A percentile compares a stretch with the other conserved stretches of the same genome.
Conservation (phyloP, 2,113 vertebrate species). For the Chionomys nivalis region DNA sequence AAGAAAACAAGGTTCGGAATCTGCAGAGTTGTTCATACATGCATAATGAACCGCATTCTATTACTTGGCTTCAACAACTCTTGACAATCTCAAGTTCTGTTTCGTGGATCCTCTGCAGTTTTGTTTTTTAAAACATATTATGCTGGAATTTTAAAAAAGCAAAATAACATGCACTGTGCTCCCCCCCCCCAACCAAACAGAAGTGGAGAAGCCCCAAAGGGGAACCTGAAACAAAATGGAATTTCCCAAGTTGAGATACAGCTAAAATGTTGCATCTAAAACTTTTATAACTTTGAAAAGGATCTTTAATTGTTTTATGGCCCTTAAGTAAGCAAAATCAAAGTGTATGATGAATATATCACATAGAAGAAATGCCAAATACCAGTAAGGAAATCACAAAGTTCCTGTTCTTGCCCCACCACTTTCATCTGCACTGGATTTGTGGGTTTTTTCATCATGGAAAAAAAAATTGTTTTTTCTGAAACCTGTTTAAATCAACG, state of each 20-base stretch:
- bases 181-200: neutral
- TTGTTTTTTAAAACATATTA: constrained; percentile 40
- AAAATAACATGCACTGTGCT: neutral
- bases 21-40: constrained; percentile 11
- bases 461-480: constrained; percentile 51
- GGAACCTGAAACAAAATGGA: constrained; percentile 46
- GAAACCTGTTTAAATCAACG: constrained; percentile 36
- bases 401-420: neutral
- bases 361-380: neutral
- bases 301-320: neutral
- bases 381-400: neutral
- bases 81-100: constrained; percentile 10
- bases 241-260: constrained; percentile 44
- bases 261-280: neutral
- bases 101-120: neutral
- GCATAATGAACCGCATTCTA: constrained; percentile 3
- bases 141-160: constrained; percentile 5
- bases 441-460: constrained; percentile 8
- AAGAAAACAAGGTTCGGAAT: constrained; percentile 52
- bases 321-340: neutral
- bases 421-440: neutral
- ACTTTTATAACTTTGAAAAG: constrained; percentile 31
- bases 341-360: constrained; percentile 11
- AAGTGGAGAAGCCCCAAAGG: constrained; percentile 24
- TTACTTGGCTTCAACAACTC: constrained; percentile 24